Base-by-base conservation (phyloP, 2,797 vertebrate genomes). In the Hydrolagus colliei region DNA sequence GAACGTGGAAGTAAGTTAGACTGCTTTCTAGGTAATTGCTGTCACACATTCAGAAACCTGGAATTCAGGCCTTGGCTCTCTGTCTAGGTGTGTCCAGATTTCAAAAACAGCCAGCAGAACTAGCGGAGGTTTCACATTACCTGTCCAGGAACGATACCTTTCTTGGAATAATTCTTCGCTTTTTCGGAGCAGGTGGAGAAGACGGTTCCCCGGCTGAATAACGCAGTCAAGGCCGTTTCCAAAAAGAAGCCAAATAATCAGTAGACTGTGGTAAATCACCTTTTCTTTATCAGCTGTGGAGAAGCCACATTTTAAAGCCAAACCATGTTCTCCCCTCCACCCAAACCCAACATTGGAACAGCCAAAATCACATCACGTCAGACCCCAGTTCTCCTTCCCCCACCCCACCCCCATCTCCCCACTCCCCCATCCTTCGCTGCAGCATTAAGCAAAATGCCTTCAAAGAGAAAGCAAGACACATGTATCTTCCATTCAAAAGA, bases 111-210 rank as follows among this genome's bases (percentile, higher is more conserved):
- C 14, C 5, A 22, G 59, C 32, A 41, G 65, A 41, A 14, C 2
- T 10, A 80, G 22, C 16, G 14, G 41, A 84, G 12, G 85, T 75
- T 52, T n/a, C 8, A 86, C 0, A 32, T 93, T 94, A 96, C 95
- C 93, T 89, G 79, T 76, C 88, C 85, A 59, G 63, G 86, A 88
- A 86, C 61, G 79, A 52, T 3, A 74, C 89, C 74, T 1, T 72
- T 85, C 32, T 90, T 4, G 0, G 22, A 27, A 59, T 82, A 62
- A 88, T 20, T 87, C 91, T 91, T 87, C 86, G 88, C 86, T 88
- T 94, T 88, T 89, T 94, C 87, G 87, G 89, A 2, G 71, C 79
- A 86, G 89, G 88, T 62, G 73, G 77, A 86, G 84, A 52, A 52
- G 41, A 86, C 86, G 87, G 90, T 93, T 88, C 89, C 80, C 68